Evolutionary conservation across 2,888 invertebrate genomes (phyloP).

Genomic region (Cyaniris semiargus): DNA sequence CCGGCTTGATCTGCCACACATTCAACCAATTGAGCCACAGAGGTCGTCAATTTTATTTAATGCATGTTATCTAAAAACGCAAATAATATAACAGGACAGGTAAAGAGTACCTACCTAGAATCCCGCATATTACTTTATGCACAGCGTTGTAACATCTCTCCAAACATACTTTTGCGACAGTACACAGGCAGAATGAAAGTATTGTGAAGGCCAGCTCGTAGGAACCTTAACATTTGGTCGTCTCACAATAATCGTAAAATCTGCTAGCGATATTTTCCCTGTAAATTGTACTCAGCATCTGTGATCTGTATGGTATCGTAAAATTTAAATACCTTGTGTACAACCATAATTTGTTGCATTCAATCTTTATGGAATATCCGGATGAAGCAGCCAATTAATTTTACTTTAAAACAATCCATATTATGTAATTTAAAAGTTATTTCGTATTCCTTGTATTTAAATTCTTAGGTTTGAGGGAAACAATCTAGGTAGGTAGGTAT

Average conservation of each 20-base stretch:
- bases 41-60: too few relatives aligned
- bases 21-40: too few relatives aligned
- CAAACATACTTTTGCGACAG: conserved; percentile 45
- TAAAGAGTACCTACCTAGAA: too few relatives aligned
- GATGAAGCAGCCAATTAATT: neutral
- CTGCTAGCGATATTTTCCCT: conserved; percentile 32
- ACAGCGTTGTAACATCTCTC: conserved; percentile 49
- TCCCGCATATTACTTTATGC: neutral
- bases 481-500: too few relatives aligned
- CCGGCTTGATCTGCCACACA: too few relatives aligned
- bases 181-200: conserved; percentile 61
- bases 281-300: neutral
- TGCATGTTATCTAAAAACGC: too few relatives aligned
- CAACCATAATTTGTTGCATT: neutral
- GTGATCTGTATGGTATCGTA: neutral
- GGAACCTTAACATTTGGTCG: conserved; percentile 68
- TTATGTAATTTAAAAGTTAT: too few relatives aligned
- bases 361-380: neutral
- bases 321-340: conserved; percentile 11
- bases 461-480: too few relatives aligned
- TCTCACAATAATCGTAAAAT: conserved; percentile 55
- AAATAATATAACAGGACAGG: too few relatives aligned
- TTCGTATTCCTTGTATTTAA: too few relatives aligned
- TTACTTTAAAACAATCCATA: too few relatives aligned
- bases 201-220: conserved; percentile 56